Evolutionary conservation across 1,140 invertebrate species (phyloP), one percentile per base, ranked within the genome.

Genomic region (Drosophila albomicans): DNA sequence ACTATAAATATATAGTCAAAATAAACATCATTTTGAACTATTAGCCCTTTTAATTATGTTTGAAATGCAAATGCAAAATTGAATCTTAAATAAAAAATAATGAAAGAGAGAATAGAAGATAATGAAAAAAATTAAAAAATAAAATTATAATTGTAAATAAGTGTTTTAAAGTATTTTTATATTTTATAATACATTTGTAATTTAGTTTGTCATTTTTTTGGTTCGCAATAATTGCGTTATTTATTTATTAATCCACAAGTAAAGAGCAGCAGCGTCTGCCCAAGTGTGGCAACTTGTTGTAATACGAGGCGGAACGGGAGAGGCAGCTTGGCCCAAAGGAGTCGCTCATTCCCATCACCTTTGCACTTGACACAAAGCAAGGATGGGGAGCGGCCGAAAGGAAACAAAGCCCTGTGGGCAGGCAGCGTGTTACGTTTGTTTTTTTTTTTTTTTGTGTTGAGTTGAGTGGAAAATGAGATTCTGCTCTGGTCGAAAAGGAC

Each of bases 231-330:
- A 49, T 49, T 57, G 10, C 35, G 13, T 11, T 1, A 8, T 43
- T 43, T 13, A 43, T 43, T n/a, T 13, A 43, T 43, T 43, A 43
- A 43, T 43, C 41, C 41, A 43, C n/a, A 43, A 13, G 5, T 43
- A 25, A 59, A 16, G 3, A 43, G 8, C 56, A 25, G 8, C 4
- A n/a, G 57, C 11, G 38, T 52, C 54, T 52, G 6, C 11, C 15
- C 54, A 49, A 73, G 56, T 67, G 46, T 67, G 48, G n/a, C 59
- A 64, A 75, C 59, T 75, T 71, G 73, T 75, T 70, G 59, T 75
- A 75, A 64, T 38, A 16, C 20, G 25, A 43, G 4, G 1, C 11
- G 2, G n/a, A 3, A 1, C n/a, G 20, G 6, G 15, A 48, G 46
- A 10, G 46, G 10, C 6, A 25, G 8, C 20, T 25, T 11, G 35